Base-by-base conservation (phyloP, 2,888 invertebrate species). In the Agonum fuliginosum region DNA sequence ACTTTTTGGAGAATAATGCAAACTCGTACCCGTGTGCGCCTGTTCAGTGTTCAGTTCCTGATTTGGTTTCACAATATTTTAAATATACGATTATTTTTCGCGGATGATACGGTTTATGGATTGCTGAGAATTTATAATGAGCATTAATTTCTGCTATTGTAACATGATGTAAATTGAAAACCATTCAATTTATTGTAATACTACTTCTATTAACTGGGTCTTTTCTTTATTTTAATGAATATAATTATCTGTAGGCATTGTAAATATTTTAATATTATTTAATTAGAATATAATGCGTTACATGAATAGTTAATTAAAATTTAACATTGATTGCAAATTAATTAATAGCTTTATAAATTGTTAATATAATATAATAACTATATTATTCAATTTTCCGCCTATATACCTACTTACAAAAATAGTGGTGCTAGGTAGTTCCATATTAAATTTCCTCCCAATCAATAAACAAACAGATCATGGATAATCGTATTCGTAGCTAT, bases 1-100 rank as follows among this genome's bases (percentile, higher is more conserved):
- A 19, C 37, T 73, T 58, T 73, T 73, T 58, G 20, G 37, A 54
- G 58, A 8, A 58, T 73, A 58, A 70, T 70, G 70, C 70, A 70
- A 46, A 70, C 30, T 24, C 37, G 37, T 12, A 12, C 37, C 8
- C 37, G 37, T 37, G 37, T 12, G 37, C 37, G 2, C 37, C n/a
- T n/a, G 30, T 30, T 6, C 8, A 5, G 14, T n/a, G 14, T 1
- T 14, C 30, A 34, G 46, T 46, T 70, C 24, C 46, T 70, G 24
- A 70, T 70, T 70, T 70, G 24, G 19, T 70, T 70, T 41, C 12
- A 34, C 30, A 19, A 27, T 30, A 51, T 24, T 51, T 51, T 22
- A 51, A 51, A 51, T 51, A 58, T 30, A 58, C 12, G 65, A 19
- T 34, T 58, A 12, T 37, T 65, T 62, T 65, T 65, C 17, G 14